phyloP scores from a whole-genome alignment of 2,113 vertebrate genomes.

The Corythaeola cristata region DNA sequence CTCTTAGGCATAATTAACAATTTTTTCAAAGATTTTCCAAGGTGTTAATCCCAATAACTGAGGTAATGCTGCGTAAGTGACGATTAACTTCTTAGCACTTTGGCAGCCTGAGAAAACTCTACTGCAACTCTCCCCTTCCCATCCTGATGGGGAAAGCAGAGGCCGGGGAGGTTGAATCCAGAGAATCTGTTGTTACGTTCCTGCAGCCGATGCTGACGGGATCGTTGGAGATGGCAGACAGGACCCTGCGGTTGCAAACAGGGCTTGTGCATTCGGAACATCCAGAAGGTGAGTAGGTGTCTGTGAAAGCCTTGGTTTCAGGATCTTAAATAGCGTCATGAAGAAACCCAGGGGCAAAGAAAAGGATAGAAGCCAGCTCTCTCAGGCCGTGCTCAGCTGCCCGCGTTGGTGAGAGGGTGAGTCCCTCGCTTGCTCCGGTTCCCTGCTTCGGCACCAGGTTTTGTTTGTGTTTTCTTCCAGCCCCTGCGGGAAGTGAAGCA shows the following conservation, averaged over 20 bases:
- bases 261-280: neutral
- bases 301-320: neutral
- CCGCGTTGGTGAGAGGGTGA: neutral
- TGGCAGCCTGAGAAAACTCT: neutral
- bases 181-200: rapidly evolving
- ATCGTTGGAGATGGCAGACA: neutral
- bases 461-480: neutral
- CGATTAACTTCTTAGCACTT: neutral
- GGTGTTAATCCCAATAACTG: neutral
- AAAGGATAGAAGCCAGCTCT: neutral
- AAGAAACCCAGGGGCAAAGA: neutral
- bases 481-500: neutral
- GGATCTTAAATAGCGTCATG: neutral
- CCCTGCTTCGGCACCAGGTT: neutral
- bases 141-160: neutral
- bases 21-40: neutral
- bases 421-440: rapidly evolving
- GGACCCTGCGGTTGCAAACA: rapidly evolving
- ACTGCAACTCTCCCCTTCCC: neutral
- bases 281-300: neutral
- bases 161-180: neutral
- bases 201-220: rapidly evolving
- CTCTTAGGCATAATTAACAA: neutral
- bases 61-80: neutral
- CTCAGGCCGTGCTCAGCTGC: neutral